phyloP scores from a whole-genome alignment of 2,113 vertebrate species.

The Hippoglossus stenolepis region DNA sequence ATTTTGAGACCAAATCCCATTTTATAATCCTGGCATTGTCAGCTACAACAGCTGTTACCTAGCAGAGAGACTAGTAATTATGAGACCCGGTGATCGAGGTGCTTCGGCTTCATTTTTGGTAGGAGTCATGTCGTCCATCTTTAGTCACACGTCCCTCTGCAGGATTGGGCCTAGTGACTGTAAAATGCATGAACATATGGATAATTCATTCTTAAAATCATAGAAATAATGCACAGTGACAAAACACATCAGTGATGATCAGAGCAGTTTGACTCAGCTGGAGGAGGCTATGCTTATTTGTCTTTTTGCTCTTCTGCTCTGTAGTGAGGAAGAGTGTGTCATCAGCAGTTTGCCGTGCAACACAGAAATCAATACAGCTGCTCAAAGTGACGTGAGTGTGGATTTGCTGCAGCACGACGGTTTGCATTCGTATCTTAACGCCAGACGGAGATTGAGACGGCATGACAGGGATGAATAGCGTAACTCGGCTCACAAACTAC shows the following conservation, averaged over 20 bases:
- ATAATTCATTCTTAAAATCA: background rate
- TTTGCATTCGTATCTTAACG: conserved; percentile 11
- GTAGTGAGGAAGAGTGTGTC: background rate
- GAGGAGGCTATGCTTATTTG: background rate
- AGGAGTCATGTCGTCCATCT: too few species aligned
- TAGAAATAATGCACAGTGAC: too few species aligned
- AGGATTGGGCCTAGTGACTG: background rate
- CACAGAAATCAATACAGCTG: background rate
- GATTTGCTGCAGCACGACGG: background rate
- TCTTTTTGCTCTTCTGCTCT: background rate
- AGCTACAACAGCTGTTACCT: conserved; percentile 70
- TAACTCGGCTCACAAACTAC: conserved; percentile 43
- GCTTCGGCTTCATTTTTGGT: too few species aligned
- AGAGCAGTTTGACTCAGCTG: too few species aligned
- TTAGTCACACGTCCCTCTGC: background rate
- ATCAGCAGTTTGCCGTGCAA: background rate
- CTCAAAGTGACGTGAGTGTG: background rate
- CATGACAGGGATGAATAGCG: conserved; percentile 52
- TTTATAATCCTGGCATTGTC: conserved; percentile 47
- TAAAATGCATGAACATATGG: background rate
- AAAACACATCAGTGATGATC: background rate
- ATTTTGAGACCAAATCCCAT: conserved; percentile 30
- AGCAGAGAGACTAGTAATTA: conserved; percentile 74
- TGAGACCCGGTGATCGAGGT: too few species aligned
- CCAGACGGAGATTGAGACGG: conserved; percentile 50